Evolutionary conservation across 2,888 invertebrate genomes (phyloP), one percentile per base, ranked within the genome.

Genomic region (Sinohyriopsis cumingii): DNA sequence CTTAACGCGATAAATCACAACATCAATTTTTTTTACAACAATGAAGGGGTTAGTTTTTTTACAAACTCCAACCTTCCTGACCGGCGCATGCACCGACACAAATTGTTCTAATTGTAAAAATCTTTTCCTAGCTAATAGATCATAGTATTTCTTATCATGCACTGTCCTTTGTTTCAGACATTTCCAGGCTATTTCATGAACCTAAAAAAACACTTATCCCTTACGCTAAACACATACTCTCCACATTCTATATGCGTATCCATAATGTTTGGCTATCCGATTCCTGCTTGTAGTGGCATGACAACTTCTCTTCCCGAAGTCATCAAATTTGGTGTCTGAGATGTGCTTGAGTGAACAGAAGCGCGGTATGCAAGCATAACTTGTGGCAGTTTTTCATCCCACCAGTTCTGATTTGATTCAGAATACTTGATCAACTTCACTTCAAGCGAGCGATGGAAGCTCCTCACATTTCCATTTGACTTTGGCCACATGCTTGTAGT

Each of bases 301-400:
- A 25, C 60, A 18, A 76, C 54, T 22, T 80, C 75, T 7, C 71
- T 20, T n/a, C 65, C 18, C n/a, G 55, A 18, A 15, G 28, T 54
- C 65, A 65, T 55, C 55, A 22, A 55, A 22, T 72, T 77, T 3
- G 80, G 80, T 1, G 72, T 66, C 20, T 73, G 66, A 0, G 62
- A 62, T 5, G 79, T 79, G 2, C 69, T 59, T 5, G 74, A 55
- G 45, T 81, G 74, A 9, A 63, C 25, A 6, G 62, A 65, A 4
- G 72, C 68, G 25, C 80, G 25, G 25, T 25, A 25, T 3, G 25
- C 25, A 25, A 25, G 25, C 25, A 25, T 25, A 25, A 25, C 25
- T 25, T 25, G 25, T 25, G 25, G 25, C 2, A 25, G 25, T 3
- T 3, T 25, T 25, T 3, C 2, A 25, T 25, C 3, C 25, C 3